phyloP scores from a whole-genome alignment of 2,797 vertebrate species.

The Rachycentron canadum region DNA sequence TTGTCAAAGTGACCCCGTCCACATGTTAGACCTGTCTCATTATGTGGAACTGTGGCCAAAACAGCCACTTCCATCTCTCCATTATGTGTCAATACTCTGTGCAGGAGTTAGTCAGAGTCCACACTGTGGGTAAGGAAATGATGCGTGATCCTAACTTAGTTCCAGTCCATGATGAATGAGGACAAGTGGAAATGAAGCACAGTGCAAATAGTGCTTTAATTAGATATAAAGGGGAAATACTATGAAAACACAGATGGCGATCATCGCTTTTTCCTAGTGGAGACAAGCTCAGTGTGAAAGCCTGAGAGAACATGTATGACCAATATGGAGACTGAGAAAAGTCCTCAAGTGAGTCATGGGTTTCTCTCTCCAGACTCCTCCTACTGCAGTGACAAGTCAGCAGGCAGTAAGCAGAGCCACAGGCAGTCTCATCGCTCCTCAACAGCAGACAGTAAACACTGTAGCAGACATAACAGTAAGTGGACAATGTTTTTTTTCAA shows the following conservation, averaged over 20 bases:
- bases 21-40: slow-evolving; percentile 52
- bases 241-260: slow-evolving; percentile 48
- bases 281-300: slow-evolving; percentile 3
- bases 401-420: slow-evolving; percentile 44
- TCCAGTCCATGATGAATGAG: slow-evolving; percentile 35
- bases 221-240: slow-evolving; percentile 26
- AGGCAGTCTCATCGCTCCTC: slow-evolving; percentile 37
- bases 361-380: slow-evolving; percentile 58
- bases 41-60: slow-evolving; percentile 48
- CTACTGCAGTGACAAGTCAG: slow-evolving; percentile 58
- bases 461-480: slow-evolving; percentile 25
- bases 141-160: slow-evolving; percentile 38
- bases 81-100: slow-evolving; percentile 59
- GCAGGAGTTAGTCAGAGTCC: slow-evolving; percentile 46
- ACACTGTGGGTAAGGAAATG: slow-evolving; percentile 42
- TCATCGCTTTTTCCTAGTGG: slow-evolving; percentile 25
- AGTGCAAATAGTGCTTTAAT: slow-evolving; percentile 67
- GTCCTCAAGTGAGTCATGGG: neutral
- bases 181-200: slow-evolving; percentile 50
- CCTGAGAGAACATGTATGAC: neutral
- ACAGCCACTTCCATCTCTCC: slow-evolving; percentile 56
- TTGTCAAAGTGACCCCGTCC: slow-evolving; percentile 35
- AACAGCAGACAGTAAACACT: slow-evolving; percentile 27
- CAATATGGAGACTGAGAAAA: neutral
- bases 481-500: neutral